phyloP scores from a whole-genome alignment of 2,113 vertebrate genomes.

The Rhagologus leucostigma region DNA sequence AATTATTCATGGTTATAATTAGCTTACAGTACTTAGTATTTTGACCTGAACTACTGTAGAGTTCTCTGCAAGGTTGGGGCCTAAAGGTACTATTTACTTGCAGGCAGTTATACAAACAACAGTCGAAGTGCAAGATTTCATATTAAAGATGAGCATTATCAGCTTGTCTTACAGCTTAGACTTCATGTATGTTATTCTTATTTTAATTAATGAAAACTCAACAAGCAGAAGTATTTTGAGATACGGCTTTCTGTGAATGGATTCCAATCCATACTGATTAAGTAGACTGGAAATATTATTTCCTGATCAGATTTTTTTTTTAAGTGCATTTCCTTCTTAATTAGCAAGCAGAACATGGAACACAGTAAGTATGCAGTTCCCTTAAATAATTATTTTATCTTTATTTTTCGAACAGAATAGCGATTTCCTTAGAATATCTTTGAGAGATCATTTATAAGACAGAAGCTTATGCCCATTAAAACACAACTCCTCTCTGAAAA shows the following conservation, averaged over 20 bases:
- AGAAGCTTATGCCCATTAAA: conserved; percentile 19
- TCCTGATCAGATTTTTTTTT: neutral
- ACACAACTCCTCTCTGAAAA: conserved; percentile 6
- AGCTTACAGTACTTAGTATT: neutral
- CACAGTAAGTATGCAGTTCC: neutral
- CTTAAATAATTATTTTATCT: neutral
- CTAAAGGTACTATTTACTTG: neutral
- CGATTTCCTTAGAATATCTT: neutral
- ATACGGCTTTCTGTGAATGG: neutral
- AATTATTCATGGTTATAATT: neutral
- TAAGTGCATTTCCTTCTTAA: neutral
- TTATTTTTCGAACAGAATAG: neutral
- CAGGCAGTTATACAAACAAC: neutral
- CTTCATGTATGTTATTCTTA: neutral
- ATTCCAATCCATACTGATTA: neutral
- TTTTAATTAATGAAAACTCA: neutral
- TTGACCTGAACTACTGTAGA: neutral
- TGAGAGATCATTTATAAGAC: neutral
- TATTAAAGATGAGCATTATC: neutral
- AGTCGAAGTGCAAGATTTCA: neutral
- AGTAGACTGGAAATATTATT: neutral
- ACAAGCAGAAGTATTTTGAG: neutral
- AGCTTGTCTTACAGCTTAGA: neutral
- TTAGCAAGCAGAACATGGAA: neutral
- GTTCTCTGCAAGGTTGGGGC: neutral